Percentiles rank a stretch among this genome's conserved stretches.
Conservation (phyloP, 2,797 vertebrate genomes). For the Squalus acanthias region DNA sequence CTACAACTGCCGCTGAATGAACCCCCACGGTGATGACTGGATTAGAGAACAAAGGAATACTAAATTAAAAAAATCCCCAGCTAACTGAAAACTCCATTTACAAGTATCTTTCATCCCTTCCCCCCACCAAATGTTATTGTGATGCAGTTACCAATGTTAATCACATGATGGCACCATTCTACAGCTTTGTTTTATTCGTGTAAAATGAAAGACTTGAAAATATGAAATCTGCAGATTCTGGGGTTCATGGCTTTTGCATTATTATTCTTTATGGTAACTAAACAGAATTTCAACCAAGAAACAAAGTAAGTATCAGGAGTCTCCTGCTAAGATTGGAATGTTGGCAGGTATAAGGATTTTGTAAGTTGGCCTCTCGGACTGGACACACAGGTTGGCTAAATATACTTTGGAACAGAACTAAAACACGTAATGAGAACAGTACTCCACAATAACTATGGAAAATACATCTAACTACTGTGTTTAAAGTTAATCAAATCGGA, state of each 20-base stretch:
- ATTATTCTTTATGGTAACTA: neutral
- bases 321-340: constrained; percentile 21
- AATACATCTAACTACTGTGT: constrained; percentile 26
- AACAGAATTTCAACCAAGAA: neutral
- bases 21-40: neutral
- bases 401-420: constrained; percentile 21
- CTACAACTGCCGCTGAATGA: neutral
- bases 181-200: neutral
- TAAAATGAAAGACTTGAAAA: neutral
- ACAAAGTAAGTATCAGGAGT: neutral
- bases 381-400: constrained; percentile 22
- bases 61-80: neutral
- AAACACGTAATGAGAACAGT: neutral
- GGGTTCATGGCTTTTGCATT: neutral
- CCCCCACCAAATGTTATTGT: neutral
- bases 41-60: neutral
- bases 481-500: constrained; percentile 20
- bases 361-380: neutral
- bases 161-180: constrained; percentile 2
- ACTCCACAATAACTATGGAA: constrained; percentile 19
- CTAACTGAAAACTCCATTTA: neutral
- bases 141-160: neutral
- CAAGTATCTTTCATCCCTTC: neutral
- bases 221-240: neutral
- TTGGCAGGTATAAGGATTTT: constrained; percentile 1